These are phyloP conservation scores for Sigmodon hispidus DNA, from an alignment of 2,113 vertebrate species.

Conservation along the genomic window DNA sequence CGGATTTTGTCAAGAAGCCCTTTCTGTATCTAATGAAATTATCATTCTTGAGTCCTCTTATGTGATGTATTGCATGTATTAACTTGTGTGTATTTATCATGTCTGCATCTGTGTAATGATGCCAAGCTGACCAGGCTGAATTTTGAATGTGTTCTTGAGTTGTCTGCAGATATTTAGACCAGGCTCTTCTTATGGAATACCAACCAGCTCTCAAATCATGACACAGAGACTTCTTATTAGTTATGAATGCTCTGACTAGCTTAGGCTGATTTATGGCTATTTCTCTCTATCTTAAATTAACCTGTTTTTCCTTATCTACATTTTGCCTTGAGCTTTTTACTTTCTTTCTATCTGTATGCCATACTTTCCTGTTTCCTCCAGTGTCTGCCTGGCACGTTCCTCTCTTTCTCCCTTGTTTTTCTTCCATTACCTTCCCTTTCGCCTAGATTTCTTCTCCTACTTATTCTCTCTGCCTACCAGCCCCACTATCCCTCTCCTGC, in stretches of 20 bases:
- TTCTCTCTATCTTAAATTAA: not conserved
- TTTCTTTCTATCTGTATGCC: not conserved
- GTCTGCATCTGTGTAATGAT: not conserved
- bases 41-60: not conserved
- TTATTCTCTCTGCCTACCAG: not conserved
- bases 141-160: not conserved
- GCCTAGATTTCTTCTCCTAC: not conserved
- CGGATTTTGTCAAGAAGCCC: not conserved
- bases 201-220: not conserved
- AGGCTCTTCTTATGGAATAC: not conserved
- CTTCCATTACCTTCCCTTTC: not conserved
- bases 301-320: not conserved
- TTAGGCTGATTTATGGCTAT: not conserved
- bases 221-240: not conserved
- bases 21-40: not conserved
- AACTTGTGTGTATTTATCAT: not conserved
- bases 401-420: not conserved
- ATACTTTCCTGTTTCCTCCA: not conserved
- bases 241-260: not conserved
- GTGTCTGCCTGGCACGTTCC: not conserved
- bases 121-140: not conserved
- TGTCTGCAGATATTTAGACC: not conserved
- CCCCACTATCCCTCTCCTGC: not conserved
- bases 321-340: not conserved
- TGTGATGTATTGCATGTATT: not conserved